phyloP scores from a whole-genome alignment of 2,797 vertebrate species.

The Amphiprion clarkii region DNA sequence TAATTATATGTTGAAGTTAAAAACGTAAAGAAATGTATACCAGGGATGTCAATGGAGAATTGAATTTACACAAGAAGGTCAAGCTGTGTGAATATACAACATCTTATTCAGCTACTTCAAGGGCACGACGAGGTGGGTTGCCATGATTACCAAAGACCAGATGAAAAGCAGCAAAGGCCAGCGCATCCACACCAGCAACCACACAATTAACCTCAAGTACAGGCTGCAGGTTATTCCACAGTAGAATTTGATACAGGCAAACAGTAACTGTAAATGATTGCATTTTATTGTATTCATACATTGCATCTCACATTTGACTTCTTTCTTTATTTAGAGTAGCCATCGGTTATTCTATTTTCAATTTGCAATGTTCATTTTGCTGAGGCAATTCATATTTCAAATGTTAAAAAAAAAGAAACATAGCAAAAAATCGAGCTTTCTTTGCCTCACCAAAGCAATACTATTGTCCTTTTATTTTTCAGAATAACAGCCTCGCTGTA shows the following conservation, averaged over 20 bases:
- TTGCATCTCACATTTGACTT: not conserved
- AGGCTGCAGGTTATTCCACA: constrained; percentile 9
- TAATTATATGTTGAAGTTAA: constrained; percentile 24
- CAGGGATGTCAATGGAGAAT: constrained; percentile 9
- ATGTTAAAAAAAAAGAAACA: not conserved
- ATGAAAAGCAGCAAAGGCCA: not conserved
- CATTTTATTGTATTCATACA: not conserved
- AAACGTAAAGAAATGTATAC: constrained; percentile 30
- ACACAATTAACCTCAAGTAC: constrained; percentile 33
- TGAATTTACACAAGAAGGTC: constrained; percentile 14
- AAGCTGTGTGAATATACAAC: constrained; percentile 29
- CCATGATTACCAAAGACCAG: constrained; percentile 53
- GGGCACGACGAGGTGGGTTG: constrained; percentile 44
- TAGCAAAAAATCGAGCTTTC: not conserved
- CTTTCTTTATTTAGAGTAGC: not conserved
- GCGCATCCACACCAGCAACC: constrained; percentile 1
- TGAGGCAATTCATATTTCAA: not conserved
- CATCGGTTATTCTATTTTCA: not conserved
- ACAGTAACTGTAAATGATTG: not conserved
- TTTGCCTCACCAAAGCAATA: not conserved
- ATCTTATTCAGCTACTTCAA: constrained; percentile 54
- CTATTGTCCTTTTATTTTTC: too few species aligned
- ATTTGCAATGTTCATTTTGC: not conserved
- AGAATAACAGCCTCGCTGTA: not conserved
- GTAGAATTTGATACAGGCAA: not conserved